A percentile compares a stretch with the other conserved stretches of the same genome.
phyloP scores from a whole-genome alignment of 1,140 invertebrate genomes.

The Grapholita molesta region DNA sequence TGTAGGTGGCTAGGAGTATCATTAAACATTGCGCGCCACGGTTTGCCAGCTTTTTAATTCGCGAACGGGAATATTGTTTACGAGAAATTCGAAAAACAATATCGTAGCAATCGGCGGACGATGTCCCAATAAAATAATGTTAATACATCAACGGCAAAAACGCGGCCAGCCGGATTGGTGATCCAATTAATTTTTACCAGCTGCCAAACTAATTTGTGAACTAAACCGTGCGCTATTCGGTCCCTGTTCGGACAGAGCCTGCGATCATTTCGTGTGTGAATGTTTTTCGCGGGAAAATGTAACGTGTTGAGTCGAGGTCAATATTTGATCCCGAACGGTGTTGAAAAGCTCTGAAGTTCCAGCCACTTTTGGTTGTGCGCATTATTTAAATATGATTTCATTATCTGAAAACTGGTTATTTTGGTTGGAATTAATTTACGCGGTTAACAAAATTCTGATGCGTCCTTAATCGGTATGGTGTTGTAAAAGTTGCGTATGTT shows the following conservation, averaged over 20 bases:
- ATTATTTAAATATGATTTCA: constrained; percentile 55
- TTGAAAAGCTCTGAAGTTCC: constrained; percentile 32
- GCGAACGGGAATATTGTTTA: constrained; percentile 46
- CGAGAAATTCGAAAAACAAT: constrained; percentile 43
- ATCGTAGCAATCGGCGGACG: constrained; percentile 30
- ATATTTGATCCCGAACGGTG: constrained; percentile 57
- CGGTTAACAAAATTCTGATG: background rate
- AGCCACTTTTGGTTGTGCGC: constrained; percentile 43
- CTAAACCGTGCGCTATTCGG: constrained; percentile 54
- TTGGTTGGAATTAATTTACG: background rate
- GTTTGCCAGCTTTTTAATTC: constrained; percentile 60
- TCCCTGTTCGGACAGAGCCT: constrained; percentile 37
- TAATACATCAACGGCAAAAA: constrained; percentile 55
- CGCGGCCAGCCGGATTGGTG: constrained; percentile 40
- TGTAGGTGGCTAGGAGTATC: constrained; percentile 44
- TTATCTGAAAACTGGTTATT: background rate
- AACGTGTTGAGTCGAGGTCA: constrained; percentile 66
- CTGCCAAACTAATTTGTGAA: constrained; percentile 72
- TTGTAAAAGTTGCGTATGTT: background rate
- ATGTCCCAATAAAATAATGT: constrained; percentile 64
- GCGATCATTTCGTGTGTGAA: constrained; percentile 70
- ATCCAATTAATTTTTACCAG: constrained; percentile 67
- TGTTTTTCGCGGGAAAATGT: constrained; percentile 66
- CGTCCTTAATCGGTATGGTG: background rate
- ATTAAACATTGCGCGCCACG: constrained; percentile 59